Base-by-base conservation (phyloP, 2,113 vertebrate genomes). In the Sylvia atricapilla region DNA sequence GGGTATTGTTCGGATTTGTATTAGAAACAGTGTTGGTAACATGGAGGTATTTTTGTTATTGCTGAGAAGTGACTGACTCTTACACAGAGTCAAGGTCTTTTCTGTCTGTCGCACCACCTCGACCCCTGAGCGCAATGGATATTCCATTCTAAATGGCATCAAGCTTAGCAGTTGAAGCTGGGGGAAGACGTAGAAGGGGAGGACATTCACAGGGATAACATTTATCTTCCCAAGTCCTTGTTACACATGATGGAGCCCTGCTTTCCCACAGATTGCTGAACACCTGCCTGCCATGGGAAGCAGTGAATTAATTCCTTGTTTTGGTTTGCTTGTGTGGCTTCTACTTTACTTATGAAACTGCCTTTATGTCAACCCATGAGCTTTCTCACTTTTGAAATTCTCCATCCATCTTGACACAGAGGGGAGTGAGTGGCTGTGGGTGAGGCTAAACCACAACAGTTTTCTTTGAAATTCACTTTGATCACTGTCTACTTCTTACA, bases 111-210 rank as follows among this genome's bases (percentile, higher is more conserved):
- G 22, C 11, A 60, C 5, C 28, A 59, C 3, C 23, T 19, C 8
- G 1, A 3, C 1, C 3, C 14, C 28, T 37, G 15, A 19, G 67
- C 1, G 2, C 33, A 28, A 46, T 4, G 19, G 11, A 25, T 43
- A 17, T 79, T 72, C 20, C 25, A 31, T 35, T 41, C 66, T 30
- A 27, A 14, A 31, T 10, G 21, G 9, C 23, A 68, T 53, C 16
- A 39, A 10, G 10, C 10, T 46, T 19, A 75, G 11, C n/a, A 22
- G 46, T 53, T 31, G 39, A 53, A 47, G 7, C 20, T 25, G 30
- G n/a, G 11, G 13, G 9, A 53, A 60, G 33, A 52, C 46, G 44
- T 20, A 37, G 28, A 39, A 28, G 24, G 27, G 33, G 22, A 52
- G 12, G 22, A 68, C 6, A 39, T 60, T 67, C 28, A 59, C 44